Base-by-base conservation (phyloP, 2,113 vertebrate species). In the Apus apus region DNA sequence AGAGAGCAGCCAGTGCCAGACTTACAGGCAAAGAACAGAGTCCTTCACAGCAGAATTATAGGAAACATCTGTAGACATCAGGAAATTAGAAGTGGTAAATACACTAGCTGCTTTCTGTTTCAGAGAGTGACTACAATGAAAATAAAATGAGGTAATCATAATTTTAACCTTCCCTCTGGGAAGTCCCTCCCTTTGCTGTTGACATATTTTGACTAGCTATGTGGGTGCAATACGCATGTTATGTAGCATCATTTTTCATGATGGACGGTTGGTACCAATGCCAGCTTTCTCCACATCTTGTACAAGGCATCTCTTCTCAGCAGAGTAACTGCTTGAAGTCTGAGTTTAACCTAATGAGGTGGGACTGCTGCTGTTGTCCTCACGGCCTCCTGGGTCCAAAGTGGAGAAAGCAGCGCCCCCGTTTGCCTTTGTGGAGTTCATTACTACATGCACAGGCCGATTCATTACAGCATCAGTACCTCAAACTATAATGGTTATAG, bases 31-130 rank as follows among this genome's bases (percentile, higher is more conserved):
- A 87, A 48, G 46, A 87, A 30, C 40, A 74, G n/a, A 34, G 48
- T 46, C 34, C 87, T 79, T 80, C 74, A 11, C 48, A 75, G 17
- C 5, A 72, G 78, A 81, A 56, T 77, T 45, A 81, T 21, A 94
- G 90, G 73, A 97, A 93, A 92, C 82, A 94, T 29, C 89, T 79
- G 82, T 3, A 89, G 72, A 46, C 70, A 67, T 30, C 1, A 80
- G 92, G 94, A 95, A 91, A 64, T 43, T 25, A 6, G 1, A 67
- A 51, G 30, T 17, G 82, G 70, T 51, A 78, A 84, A 81, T 57
- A 71, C 51, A 53, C 51, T 70, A 51, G 18, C 64, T 79, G 78
- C 85, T 91, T 93, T 83, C 78, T 87, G 46, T 82, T 92, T 90
- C 82, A 91, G 53, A 90, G 61, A 43, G 38, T 36, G 56, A 77